Evolutionary conservation across 2,797 vertebrate species (phyloP).

Genomic region (Muraenolepis orangiensis): DNA sequence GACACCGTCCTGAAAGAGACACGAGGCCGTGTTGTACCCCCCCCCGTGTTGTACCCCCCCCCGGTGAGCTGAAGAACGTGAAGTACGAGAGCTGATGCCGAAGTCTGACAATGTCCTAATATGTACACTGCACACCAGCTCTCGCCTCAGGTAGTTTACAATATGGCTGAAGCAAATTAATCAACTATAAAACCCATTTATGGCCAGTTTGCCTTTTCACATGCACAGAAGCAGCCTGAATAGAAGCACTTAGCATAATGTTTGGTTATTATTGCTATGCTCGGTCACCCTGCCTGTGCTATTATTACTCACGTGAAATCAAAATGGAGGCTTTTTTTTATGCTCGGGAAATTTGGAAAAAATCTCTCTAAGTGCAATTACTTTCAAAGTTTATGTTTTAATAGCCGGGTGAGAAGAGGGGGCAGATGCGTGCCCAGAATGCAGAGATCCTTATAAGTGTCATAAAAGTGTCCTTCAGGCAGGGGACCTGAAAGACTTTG

Average conservation of each 20-base stretch:
- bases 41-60: too few species aligned
- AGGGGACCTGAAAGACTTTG: conserved; percentile 36
- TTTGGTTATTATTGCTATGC: conserved; percentile 66
- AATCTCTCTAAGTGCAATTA: conserved; percentile 68
- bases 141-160: conserved; percentile 64
- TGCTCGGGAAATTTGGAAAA: conserved; percentile 46
- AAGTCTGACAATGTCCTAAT: too few species aligned
- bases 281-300: conserved; percentile 61
- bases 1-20: too few species aligned
- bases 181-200: conserved; percentile 67
- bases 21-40: not conserved
- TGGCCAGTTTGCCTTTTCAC: conserved; percentile 53
- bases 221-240: conserved; percentile 58
- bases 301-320: conserved; percentile 70
- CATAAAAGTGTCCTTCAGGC: conserved; percentile 62
- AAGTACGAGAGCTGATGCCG: too few species aligned
- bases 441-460: conserved; percentile 30
- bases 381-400: conserved; percentile 70
- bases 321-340: conserved; percentile 54
- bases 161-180: conserved; percentile 66
- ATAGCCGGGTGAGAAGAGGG: conserved; percentile 54
- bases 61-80: too few species aligned
- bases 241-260: conserved; percentile 66
- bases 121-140: too few species aligned
- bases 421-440: conserved; percentile 52